phyloP scores from a whole-genome alignment of 2,113 vertebrate genomes.

The Corythoichthys haematopterus region DNA sequence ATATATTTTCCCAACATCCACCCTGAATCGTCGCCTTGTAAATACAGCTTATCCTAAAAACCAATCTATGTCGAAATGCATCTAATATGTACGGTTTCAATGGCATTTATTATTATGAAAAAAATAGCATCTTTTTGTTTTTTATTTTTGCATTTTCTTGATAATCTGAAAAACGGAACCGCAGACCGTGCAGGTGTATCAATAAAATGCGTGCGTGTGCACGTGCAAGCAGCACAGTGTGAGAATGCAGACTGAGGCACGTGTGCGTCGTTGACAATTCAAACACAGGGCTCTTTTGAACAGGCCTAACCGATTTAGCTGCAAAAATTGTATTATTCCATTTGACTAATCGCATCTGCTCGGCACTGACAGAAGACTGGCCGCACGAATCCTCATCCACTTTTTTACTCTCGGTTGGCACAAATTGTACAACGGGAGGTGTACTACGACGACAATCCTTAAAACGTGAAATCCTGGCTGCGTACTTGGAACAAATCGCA shows the following conservation, averaged over 20 bases:
- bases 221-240: neutral
- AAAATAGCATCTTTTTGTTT: too few species aligned
- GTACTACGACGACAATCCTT: neutral
- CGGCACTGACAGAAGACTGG: constrained; percentile 20
- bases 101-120: too few species aligned
- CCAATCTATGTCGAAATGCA: too few species aligned
- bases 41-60: too few species aligned
- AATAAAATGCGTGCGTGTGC: neutral
- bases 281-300: constrained; percentile 55
- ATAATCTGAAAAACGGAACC: too few species aligned
- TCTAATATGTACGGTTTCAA: too few species aligned
- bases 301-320: constrained; percentile 57
- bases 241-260: neutral
- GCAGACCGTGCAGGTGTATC: neutral
- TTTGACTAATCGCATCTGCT: constrained; percentile 62
- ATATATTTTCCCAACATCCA: too few species aligned
- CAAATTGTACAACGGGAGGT: constrained; percentile 7
- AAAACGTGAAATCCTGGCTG: neutral
- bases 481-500: neutral
- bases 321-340: constrained; percentile 64
- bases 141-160: too few species aligned
- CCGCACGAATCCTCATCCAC: constrained; percentile 16
- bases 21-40: too few species aligned
- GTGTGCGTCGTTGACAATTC: neutral
- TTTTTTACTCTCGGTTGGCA: constrained; percentile 7